Conservation (phyloP, 2,797 vertebrate species). For the Sparus aurata region DNA sequence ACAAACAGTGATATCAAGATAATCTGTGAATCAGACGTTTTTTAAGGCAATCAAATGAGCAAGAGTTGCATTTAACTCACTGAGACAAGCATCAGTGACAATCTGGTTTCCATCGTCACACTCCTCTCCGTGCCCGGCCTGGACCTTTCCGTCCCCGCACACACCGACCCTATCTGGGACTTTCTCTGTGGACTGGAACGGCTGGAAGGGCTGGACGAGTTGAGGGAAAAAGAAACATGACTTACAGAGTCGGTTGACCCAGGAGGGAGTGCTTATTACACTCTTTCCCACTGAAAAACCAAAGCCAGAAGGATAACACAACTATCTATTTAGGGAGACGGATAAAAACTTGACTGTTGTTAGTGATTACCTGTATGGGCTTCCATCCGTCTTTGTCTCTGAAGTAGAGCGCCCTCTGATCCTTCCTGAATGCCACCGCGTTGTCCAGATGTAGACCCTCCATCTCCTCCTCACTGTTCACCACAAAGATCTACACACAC, state of each 20-base stretch:
- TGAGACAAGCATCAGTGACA: constrained; percentile 91
- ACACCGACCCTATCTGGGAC: constrained; percentile 77
- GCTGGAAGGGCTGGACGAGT: constrained; percentile 82
- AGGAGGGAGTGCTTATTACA: too few species aligned
- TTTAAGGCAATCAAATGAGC: background rate
- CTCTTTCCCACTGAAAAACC: too few species aligned
- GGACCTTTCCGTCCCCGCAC: constrained; percentile 94
- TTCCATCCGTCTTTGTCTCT: constrained; percentile 95
- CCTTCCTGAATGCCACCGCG: constrained; percentile 94
- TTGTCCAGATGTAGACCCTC: constrained; percentile 88
- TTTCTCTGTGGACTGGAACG: constrained; percentile 90
- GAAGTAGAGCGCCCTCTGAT: constrained; percentile 95
- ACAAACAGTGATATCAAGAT: background rate
- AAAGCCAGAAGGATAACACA: too few species aligned
- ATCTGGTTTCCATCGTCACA: constrained; percentile 95
- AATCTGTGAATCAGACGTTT: background rate
- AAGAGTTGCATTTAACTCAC: constrained; percentile 84
- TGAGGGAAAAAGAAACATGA: background rate
- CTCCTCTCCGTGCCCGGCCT: constrained; percentile 91
- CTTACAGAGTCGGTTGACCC: background rate
- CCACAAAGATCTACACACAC: constrained; percentile 93
- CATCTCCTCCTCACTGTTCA: constrained; percentile 93
- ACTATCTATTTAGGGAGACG: too few species aligned
- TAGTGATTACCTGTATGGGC: constrained; percentile 95
- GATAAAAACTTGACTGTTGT: too few species aligned